Percentiles rank a stretch among this genome's conserved stretches.
These are phyloP conservation scores for Orientallactaga bullata DNA, from an alignment of 2,113 vertebrate genomes.

Conservation along the genomic window DNA sequence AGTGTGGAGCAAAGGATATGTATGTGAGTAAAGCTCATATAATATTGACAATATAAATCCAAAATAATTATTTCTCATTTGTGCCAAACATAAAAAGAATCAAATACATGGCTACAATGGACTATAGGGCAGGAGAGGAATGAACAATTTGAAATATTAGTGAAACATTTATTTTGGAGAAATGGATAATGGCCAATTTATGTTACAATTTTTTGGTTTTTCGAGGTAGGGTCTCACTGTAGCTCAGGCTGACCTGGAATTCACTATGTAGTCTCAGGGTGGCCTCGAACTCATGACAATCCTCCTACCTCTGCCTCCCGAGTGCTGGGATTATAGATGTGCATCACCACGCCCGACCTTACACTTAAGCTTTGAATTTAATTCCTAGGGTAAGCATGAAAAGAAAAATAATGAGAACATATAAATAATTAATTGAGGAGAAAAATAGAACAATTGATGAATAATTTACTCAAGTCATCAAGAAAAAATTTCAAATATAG, in stretches of 20 bases:
- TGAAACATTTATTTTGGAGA: neutral
- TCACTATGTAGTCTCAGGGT: too few species aligned
- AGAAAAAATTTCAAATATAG: neutral
- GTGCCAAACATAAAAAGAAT: neutral
- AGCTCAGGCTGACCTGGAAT: too few species aligned
- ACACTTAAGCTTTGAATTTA: neutral
- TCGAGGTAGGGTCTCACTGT: too few species aligned
- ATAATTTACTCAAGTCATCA: neutral
- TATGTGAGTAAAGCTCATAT: neutral
- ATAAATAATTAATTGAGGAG: neutral
- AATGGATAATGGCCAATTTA: neutral
- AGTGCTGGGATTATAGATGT: too few species aligned
- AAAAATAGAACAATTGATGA: neutral
- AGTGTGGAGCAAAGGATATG: neutral
- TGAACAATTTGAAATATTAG: neutral
- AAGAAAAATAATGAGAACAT: neutral
- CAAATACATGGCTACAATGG: neutral
- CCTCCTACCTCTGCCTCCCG: too few species aligned
- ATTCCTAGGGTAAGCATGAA: neutral
- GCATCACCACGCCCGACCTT: too few species aligned
- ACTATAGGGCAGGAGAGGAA: neutral
- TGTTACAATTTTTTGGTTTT: too few species aligned
- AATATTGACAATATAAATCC: neutral
- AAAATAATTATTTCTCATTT: neutral
- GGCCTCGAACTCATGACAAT: too few species aligned